Base-by-base conservation (phyloP, 2,888 invertebrate species). In the Harpalus rufipes region DNA sequence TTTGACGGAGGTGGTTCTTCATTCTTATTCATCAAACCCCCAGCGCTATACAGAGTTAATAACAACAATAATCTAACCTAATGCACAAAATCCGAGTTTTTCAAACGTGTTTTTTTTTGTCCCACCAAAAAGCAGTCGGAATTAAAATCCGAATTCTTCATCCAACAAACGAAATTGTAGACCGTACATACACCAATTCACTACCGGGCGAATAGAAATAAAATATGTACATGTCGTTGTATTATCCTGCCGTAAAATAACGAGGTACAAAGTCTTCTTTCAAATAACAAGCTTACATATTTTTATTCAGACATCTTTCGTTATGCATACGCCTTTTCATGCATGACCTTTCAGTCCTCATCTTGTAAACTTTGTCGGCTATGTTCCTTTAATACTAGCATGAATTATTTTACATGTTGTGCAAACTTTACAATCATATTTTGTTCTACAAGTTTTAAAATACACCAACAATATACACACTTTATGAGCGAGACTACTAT, bases 361-460 rank as follows among this genome's bases (percentile, higher is more conserved):
- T 14, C 68, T 68, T 39, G n/a, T 12, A 39, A 68, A 68, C 39
- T 68, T 59, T 39, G 39, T 68, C 39, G 25, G 63, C 12, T 63
- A 63, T 68, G 39, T 68, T 59, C 14, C 59, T 59, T 59, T 59
- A 59, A 59, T 59, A 59, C 59, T 16, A n/a, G 18, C 59, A 59
- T 68, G 68, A 39, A 68, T 68, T 68, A 68, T 68, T 39, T 68
- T 68, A 68, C 68, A 68, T 68, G 39, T 68, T 68, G 68, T 68
- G 39, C n/a, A 68, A 68, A 68, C 4, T 39, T 68, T 68, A 68
- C 25, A 39, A 68, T 68, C 25, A 68, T 68, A 68, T 14, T 59
- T 14, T 59, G 59, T 59, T 59, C 12, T 51, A 51, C 44, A 10
- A 59, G 16, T 59, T 59, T 59, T 59, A 59, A 59, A 59, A 59